Percentiles rank a stretch among this genome's conserved stretches.
Conservation (phyloP, 2,113 vertebrate genomes). For the Clupea harengus region DNA sequence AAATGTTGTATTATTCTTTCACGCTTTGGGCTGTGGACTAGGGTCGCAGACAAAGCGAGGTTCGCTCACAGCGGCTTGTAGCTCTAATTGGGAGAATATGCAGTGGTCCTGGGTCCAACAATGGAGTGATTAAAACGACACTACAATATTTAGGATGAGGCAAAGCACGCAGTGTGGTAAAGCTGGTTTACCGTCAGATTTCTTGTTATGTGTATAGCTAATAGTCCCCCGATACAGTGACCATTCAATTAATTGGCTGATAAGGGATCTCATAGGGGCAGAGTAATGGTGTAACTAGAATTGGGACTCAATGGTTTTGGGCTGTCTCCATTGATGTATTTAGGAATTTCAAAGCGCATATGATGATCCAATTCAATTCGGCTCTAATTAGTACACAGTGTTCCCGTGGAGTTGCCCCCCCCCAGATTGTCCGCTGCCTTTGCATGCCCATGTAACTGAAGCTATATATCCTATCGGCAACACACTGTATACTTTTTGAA, state of each 20-base stretch:
- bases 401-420: not conserved
- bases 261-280: not conserved
- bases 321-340: not conserved
- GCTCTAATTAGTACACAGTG: conserved; percentile 4
- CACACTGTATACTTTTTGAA: not conserved
- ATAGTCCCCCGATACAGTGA: not conserved
- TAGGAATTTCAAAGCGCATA: not conserved
- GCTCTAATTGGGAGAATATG: not conserved
- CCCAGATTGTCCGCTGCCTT: not conserved
- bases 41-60: not conserved
- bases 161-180: not conserved
- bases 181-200: not conserved
- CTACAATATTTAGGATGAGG: not conserved
- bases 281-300: not conserved
- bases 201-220: not conserved
- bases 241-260: not conserved
- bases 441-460: not conserved
- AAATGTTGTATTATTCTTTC: not conserved
- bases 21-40: not conserved
- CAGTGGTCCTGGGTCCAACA: not conserved
- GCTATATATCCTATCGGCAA: not conserved
- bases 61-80: not conserved
- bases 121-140: not conserved
- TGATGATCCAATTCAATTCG: not conserved
- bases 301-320: not conserved